Base-by-base conservation (phyloP, 2,113 vertebrate genomes). In the Petrocephalus zakoni region DNA sequence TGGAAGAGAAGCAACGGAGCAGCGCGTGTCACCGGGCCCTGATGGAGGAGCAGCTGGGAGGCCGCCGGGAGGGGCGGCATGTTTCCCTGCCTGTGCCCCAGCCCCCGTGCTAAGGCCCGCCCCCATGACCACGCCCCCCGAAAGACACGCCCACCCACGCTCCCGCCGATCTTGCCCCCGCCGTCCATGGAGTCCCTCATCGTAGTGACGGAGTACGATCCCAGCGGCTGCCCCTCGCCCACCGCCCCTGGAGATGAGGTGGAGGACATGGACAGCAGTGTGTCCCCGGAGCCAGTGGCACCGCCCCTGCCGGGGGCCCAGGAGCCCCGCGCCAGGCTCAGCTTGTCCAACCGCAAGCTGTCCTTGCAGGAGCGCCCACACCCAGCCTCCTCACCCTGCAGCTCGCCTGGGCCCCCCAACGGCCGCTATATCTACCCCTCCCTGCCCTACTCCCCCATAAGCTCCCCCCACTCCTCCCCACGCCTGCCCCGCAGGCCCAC, bases 391-490 rank as follows among this genome's bases (percentile, higher is more conserved):
- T 96, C 96, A 0, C 95, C 97, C 0, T 93, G 96, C 9, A 90
- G 91, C 17, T 91, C 95, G 0, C 75, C 95, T 0, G 95, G 95
- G 0, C 47, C 95, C 34, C 64, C 51, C 61, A 96, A 94, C 0
- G 96, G 97, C 0, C 97, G 96, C 75, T 97, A 97, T 90, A 95
- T 97, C 91, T 96, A 96, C 91, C 97, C 97, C 0, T 97, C 96
- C 1, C 93, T 98, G 11, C 96, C 97, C 0, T 96, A 96, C 93
- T 99, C 97, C 0, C 98, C 98, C 0, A 95, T 97, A 89, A 96
- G 97, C 0, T 99, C 98, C 2, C 98, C 98, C 0, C 98, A 99
- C 92, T 97, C 97, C 0, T 99, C 98, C 3, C 98, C 98, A 0
- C 96, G 97, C 49, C 92, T 99, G 91, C 97, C 97, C 0, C 97